Percentiles rank a stretch among this genome's conserved stretches.
Evolutionary conservation across 2,797 vertebrate genomes (phyloP).

Genomic region (Poeciliopsis infans): DNA sequence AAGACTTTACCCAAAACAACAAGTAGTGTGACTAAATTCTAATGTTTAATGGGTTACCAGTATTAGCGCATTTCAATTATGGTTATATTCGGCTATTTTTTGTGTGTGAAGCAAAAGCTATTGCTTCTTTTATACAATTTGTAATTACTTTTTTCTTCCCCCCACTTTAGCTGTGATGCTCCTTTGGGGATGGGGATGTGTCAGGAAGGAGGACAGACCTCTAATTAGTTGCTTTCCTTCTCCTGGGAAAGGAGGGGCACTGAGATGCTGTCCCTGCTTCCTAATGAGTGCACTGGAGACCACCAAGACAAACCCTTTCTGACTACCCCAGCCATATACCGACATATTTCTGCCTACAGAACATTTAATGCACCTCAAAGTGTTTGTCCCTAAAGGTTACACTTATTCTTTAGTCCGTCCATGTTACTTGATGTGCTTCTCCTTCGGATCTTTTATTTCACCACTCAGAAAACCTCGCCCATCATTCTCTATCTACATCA

Average conservation of each 20-base stretch:
- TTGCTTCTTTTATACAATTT: constrained; percentile 18
- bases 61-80: no score
- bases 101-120: constrained; percentile 1
- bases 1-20: not conserved
- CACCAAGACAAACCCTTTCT: constrained; percentile 49
- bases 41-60: not conserved
- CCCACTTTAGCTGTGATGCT: constrained; percentile 40
- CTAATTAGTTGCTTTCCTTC: constrained; percentile 73
- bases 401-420: constrained; percentile 11
- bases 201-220: constrained; percentile 68
- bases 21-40: not conserved
- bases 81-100: not conserved
- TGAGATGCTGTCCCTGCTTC: constrained; percentile 64
- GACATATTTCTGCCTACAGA: constrained; percentile 31
- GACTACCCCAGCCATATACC: constrained; percentile 28
- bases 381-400: constrained; percentile 57
- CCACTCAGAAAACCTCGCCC: constrained; percentile 6
- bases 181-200: constrained; percentile 59
- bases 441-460: constrained; percentile 34
- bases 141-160: constrained; percentile 10
- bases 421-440: constrained; percentile 36
- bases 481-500: constrained; percentile 46
- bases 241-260: constrained; percentile 65
- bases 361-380: constrained; percentile 49
- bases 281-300: constrained; percentile 81